Evolutionary conservation across 2,888 invertebrate species (phyloP), one percentile per base, ranked within the genome.

Genomic region (Orgyia antiqua): DNA sequence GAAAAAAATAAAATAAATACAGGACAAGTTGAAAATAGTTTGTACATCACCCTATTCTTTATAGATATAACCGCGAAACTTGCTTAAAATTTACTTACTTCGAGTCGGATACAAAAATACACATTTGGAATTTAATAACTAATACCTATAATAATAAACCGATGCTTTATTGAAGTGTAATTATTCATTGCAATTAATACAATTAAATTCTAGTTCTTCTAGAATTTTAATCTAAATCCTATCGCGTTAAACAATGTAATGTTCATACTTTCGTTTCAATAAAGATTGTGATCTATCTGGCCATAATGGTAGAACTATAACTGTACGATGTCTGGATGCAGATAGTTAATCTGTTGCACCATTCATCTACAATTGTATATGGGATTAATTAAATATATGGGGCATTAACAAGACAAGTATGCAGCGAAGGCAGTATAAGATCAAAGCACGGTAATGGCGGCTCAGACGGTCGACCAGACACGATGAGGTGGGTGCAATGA

Each of bases 401-500:
- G 45, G 33, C 45, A 44, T 43, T 45, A 43, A 51, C 46, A 48
- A 46, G 47, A 40, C 48, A 42, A 40, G 15, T 44, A 18, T 25
- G 24, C 19, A 21, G 30, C 25, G n/a, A 20, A n/a, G 30, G 35
- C 45, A 49, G 49, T 57, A 50, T 42, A 52, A 65, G 65, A 69
- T 69, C 64, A 67, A 66, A 64, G 66, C 48, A 54, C 42, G 44
- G 52, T 35, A 31, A 42, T 51, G 53, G 52, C 63, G 52, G 58
- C 62, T 65, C 67, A 82, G 83, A 82, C 82, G 68, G 65, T 45
- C 65, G 64, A 56, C 79, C 75, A 82, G 83, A 82, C 82, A 65
- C 48, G 56, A 47, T 38, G 53, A 59, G 58, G 65, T 52, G 59
- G 54, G 57, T 51, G 58, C 47, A 50, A 51, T 34, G 49, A 41